Base-by-base conservation (phyloP, 2,888 invertebrate species). In the Chouioia cunea region DNA sequence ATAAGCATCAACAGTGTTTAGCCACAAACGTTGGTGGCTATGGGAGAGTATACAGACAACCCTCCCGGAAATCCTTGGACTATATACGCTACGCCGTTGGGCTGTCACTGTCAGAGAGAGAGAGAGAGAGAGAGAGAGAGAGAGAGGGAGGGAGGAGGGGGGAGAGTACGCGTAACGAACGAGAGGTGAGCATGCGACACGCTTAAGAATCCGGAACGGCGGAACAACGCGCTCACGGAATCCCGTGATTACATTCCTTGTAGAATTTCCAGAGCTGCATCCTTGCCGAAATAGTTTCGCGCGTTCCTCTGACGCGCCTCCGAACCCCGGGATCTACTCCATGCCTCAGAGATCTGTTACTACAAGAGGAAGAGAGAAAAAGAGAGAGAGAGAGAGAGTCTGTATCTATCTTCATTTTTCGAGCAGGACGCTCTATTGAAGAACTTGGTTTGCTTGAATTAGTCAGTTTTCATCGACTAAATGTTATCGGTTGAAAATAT, bases 161-260 rank as follows among this genome's bases (percentile, higher is more conserved):
- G n/a, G 3, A 27, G 27, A 36, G 36, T 36, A 18, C 50, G 16
- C 8, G 50, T 18, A 67, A 63, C 65, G 57, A 65, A 57, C 59
- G 64, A 58, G 48, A 27, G 23, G 36, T 20, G 23, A 48, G 43
- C n/a, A 20, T 76, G 71, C 73, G 73, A 79, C 76, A 78, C 74
- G 75, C 78, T 82, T 84, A 84, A 85, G 85, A 85, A 84, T 85
- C 81, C 84, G 82, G 82, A 78, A 83, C 83, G 82, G 82, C 80
- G 77, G 79, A 79, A 76, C 67, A 72, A 75, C 75, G 78, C 79
- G 79, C 81, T 82, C 81, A 79, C 80, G 79, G 84, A 85, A 84
- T 85, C 84, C 82, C 81, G 83, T 85, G 84, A 85, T 85, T 85
- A 84, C 85, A 85, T 85, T 85, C 85, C 84, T 75, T 73, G 70